These are phyloP conservation scores for Dichetophora obliterata DNA, from an alignment of 2,888 invertebrate species.

Conservation along the genomic window DNA sequence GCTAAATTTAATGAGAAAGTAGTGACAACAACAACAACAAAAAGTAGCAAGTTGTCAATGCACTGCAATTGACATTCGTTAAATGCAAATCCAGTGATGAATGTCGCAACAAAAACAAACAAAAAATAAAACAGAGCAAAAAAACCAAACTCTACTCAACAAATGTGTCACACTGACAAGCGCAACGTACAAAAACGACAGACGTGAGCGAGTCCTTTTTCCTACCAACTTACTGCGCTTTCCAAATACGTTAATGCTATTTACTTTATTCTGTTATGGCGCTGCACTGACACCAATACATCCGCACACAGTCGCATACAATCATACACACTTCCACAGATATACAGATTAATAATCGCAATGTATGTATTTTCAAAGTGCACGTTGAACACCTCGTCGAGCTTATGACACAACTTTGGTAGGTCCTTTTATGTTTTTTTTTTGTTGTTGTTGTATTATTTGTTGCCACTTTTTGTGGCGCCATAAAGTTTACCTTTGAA, in stretches of 20 bases:
- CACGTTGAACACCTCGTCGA: constrained; percentile 15
- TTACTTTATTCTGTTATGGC: constrained; percentile 9
- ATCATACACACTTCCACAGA: background rate
- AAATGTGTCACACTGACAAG: too few relatives aligned
- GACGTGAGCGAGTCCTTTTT: background rate
- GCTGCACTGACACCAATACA: constrained; percentile 13
- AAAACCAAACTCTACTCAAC: background rate
- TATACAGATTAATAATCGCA: background rate
- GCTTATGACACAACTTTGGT: background rate
- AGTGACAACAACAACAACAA: background rate
- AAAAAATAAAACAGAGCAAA: background rate
- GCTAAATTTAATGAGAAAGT: background rate
- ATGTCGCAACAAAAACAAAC: background rate
- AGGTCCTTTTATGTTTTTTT: background rate
- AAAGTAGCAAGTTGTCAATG: background rate
- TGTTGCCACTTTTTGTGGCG: background rate
- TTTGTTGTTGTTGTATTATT: background rate
- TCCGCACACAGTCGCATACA: background rate
- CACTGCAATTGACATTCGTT: constrained; percentile 3
- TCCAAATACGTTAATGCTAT: background rate
- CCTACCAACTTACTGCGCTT: background rate
- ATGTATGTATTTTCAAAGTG: background rate
- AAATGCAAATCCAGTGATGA: constrained; percentile 14
- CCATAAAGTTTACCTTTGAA: constrained; percentile 5
- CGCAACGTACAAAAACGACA: too few relatives aligned